These are phyloP conservation scores for Eriocheir sinensis DNA, from an alignment of 1,140 invertebrate genomes.

Conservation along the genomic window DNA sequence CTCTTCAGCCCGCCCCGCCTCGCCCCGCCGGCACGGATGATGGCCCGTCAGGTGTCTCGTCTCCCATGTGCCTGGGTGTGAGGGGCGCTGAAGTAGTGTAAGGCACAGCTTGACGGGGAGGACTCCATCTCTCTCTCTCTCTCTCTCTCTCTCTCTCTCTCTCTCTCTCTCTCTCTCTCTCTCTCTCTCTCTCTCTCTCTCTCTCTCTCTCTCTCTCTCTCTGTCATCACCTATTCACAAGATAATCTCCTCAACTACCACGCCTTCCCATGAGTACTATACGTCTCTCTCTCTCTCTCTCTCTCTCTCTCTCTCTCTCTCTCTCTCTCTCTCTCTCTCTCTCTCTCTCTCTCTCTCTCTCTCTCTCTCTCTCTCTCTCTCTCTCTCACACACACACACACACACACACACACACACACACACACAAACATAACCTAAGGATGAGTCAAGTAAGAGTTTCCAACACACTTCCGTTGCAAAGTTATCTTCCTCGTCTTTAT, in stretches of 20 bases:
- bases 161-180: constrained; percentile 22
- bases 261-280: too few relatives aligned
- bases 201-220: constrained; percentile 10
- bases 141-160: constrained; percentile 13
- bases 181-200: background rate
- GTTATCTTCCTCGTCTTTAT: too few relatives aligned
- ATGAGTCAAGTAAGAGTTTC: background rate
- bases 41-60: background rate
- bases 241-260: too few relatives aligned
- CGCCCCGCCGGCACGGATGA: background rate
- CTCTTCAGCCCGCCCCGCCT: background rate
- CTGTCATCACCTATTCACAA: too few relatives aligned
- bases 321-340: constrained; percentile 34
- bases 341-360: constrained; percentile 1
- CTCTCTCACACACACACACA: background rate
- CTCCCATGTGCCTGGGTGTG: background rate
- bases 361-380: background rate
- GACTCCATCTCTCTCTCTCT: background rate
- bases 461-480: too few relatives aligned
- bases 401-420: background rate
- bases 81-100: background rate
- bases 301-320: background rate
- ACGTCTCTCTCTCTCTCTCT: background rate
- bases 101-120: background rate
- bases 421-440: background rate